These are phyloP conservation scores for Nothobranchius furzeri DNA, from an alignment of 2,113 vertebrate species.

Conservation along the genomic window DNA sequence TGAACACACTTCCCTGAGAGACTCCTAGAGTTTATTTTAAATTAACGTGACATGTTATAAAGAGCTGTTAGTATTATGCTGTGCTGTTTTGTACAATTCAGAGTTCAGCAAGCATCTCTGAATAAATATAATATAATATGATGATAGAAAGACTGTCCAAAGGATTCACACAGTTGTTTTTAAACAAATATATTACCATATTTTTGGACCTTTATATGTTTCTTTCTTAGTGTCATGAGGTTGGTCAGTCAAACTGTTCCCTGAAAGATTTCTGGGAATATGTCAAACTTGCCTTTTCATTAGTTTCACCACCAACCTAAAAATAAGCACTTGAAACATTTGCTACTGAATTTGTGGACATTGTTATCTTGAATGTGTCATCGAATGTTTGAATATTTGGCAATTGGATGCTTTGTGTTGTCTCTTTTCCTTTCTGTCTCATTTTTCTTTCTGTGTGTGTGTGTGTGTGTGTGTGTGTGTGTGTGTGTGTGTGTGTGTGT, in stretches of 20 bases:
- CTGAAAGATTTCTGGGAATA: not conserved
- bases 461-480: not conserved
- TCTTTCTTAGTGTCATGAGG: not conserved
- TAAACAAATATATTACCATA: too few relatives aligned
- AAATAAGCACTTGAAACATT: slow-evolving; percentile 14
- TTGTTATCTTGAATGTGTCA: slow-evolving; percentile 40
- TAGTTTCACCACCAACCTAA: not conserved
- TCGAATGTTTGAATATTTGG: slow-evolving; percentile 44
- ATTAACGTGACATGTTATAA: too few relatives aligned
- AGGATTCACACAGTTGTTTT: too few relatives aligned
- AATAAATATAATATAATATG: not conserved
- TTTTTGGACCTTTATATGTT: not conserved
- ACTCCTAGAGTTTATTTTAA: too few relatives aligned
- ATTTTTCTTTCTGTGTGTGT: slow-evolving; percentile 4
- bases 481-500: too few relatives aligned
- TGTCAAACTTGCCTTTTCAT: not conserved
- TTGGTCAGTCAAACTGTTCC: not conserved
- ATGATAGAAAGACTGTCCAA: not conserved
- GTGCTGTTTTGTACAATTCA: not conserved
- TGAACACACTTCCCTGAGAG: too few relatives aligned
- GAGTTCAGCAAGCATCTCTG: not conserved
- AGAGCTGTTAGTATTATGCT: not conserved
- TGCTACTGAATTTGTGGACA: slow-evolving; percentile 28
- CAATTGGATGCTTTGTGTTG: slow-evolving; percentile 39
- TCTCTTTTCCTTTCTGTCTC: slow-evolving; percentile 29